Evolutionary conservation across 1,140 invertebrate genomes (phyloP).

Genomic region (Drosophila aff.): DNA sequence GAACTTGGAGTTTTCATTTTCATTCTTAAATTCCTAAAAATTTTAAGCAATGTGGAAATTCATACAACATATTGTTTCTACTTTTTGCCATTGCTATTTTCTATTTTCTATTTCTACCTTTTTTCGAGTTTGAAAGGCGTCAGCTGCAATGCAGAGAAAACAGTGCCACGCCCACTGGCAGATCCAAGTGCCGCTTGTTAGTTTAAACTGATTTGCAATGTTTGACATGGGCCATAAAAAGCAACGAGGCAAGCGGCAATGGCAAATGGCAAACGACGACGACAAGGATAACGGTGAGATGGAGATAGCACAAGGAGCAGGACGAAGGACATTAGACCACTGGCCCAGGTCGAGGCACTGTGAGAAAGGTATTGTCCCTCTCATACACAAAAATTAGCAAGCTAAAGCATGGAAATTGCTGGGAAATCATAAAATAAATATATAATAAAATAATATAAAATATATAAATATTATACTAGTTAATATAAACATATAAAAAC

Average conservation of each 20-base stretch:
- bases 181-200: conserved; percentile 60
- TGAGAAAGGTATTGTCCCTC: neutral
- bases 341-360: conserved; percentile 50
- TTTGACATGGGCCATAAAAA: conserved; percentile 82
- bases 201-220: conserved; percentile 83
- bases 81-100: conserved; percentile 28
- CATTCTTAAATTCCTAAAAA: neutral
- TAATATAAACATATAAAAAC: neutral
- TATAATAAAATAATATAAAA: too few species aligned
- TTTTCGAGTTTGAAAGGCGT: conserved; percentile 45
- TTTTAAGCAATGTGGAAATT: neutral
- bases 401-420: neutral
- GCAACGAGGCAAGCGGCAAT: conserved; percentile 58
- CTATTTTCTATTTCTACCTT: conserved; percentile 47
- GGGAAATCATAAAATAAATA: neutral
- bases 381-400: neutral
- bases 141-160: conserved; percentile 62
- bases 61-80: neutral
- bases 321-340: conserved; percentile 34
- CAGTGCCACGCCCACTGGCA: conserved; percentile 41
- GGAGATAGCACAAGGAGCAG: conserved; percentile 45
- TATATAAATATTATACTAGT: neutral
- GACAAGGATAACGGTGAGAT: conserved; percentile 57
- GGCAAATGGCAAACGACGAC: conserved; percentile 42
- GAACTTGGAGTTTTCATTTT: neutral